Conservation (phyloP, 2,113 vertebrate genomes). For the Xyrauchen texanus region DNA sequence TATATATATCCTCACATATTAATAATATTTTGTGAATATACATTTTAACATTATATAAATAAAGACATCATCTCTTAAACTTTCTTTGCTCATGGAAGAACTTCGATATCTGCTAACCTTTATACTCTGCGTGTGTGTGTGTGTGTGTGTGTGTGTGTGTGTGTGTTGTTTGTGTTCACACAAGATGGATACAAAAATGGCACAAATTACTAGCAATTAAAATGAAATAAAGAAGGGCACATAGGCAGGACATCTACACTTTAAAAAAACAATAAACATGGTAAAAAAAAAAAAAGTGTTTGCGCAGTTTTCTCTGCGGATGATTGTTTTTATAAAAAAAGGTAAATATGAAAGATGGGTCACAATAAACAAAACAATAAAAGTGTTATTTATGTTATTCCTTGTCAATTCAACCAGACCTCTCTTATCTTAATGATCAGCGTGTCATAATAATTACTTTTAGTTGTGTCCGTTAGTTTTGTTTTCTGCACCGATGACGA, state of each 20-base stretch:
- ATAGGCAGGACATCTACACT: slow-evolving; percentile 80
- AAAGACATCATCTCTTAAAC: slow-evolving; percentile 51
- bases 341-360: slow-evolving; percentile 77
- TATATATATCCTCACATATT: slow-evolving; percentile 52
- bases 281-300: slow-evolving; percentile 72
- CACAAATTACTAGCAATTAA: not conserved
- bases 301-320: slow-evolving; percentile 45
- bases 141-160: slow-evolving; percentile 51
- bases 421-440: not conserved
- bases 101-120: slow-evolving; percentile 89
- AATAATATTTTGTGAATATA: slow-evolving; percentile 46
- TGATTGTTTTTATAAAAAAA: slow-evolving; percentile 82
- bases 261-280: slow-evolving; percentile 84
- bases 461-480: slow-evolving; percentile 72
- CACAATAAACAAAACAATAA: slow-evolving; percentile 53
- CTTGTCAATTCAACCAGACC: not conserved
- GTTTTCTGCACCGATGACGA: not conserved
- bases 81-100: slow-evolving; percentile 77
- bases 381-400: not conserved
- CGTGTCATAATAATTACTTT: slow-evolving; percentile 68
- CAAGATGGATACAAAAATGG: too few relatives aligned
- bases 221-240: not conserved
- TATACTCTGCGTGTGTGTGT: slow-evolving; percentile 91
- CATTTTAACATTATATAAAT: slow-evolving; percentile 48
- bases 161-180: too few relatives aligned